Evolutionary conservation across 2,888 invertebrate genomes (phyloP), one percentile per base, ranked within the genome.

Genomic region (Phorcus lineatus): DNA sequence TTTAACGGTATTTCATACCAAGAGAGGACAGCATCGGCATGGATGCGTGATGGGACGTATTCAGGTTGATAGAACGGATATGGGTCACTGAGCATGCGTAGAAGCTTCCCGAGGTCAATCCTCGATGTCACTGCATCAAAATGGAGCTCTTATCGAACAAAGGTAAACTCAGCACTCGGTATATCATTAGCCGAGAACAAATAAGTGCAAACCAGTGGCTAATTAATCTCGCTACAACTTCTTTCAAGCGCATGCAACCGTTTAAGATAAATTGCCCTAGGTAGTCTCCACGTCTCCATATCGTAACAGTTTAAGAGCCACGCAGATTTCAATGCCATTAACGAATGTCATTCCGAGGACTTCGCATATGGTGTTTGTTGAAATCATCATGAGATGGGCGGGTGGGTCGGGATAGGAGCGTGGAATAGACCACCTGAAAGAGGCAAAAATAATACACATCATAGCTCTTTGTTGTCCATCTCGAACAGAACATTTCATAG

Each of bases 131-230:
- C 11, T 62, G 62, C 24, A 62, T 62, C 28, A 62, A 62, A 62
- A 62, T 62, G 28, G 62, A 62, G 28, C 77, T 36, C 55, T 28
- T 77, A 22, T 55, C 77, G 55, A 55, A 55, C 77, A 77, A 77
- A 55, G 54, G 77, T 55, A 36, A 36, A 36, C 36, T 55, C 22
- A 31, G 40, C 40, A 31, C 55, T 31, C 55, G 77, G 78, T 54
- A 67, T 78, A 78, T 54, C 78, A 78, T 78, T 78, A 78, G 67
- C 17, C 22, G n/a, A 40, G 31, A 70, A 78, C 78, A 78, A 78
- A 78, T 78, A 70, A 53, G 78, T 78, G 78, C 67, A 53, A 78
- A 70, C 67, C 54, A 66, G 47, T 67, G 67, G 70, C 62, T 70
- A 78, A 70, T 78, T 67, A 78, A 67, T 67, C 78, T 67, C 54